Percentiles rank a stretch among this genome's conserved stretches.
phyloP scores from a whole-genome alignment of 2,888 invertebrate species.

The Petrolisthes cinctipes region DNA sequence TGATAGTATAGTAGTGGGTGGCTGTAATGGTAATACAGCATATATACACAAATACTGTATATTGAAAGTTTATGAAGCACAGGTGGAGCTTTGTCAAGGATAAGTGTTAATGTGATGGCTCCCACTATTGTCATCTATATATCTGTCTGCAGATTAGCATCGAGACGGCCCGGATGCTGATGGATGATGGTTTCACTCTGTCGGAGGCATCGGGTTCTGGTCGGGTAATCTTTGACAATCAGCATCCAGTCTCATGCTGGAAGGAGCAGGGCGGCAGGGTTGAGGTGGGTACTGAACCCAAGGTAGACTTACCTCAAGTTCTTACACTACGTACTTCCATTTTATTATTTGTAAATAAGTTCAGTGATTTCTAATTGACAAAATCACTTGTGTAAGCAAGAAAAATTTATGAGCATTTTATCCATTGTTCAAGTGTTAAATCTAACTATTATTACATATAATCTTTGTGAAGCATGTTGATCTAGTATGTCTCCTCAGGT shows the following conservation, averaged over 20 bases:
- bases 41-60: not conserved
- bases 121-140: not conserved
- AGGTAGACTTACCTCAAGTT: too few relatives aligned
- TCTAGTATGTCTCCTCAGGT: slow-evolving; percentile 72
- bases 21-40: not conserved
- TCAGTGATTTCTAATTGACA: not conserved
- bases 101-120: not conserved
- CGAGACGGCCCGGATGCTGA: slow-evolving; percentile 76
- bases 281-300: slow-evolving; percentile 66
- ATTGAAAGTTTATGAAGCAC: not conserved
- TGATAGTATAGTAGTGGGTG: not conserved
- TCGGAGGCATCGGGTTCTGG: slow-evolving; percentile 74
- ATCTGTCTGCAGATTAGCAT: slow-evolving; percentile 71
- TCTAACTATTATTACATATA: too few relatives aligned
- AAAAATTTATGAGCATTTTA: not conserved
- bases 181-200: slow-evolving; percentile 87
- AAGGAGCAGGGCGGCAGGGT: slow-evolving; percentile 74
- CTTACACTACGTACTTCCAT: not conserved
- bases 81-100: not conserved
- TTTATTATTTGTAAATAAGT: not conserved
- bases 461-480: too few relatives aligned
- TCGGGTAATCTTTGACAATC: slow-evolving; percentile 78
- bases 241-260: slow-evolving; percentile 87
- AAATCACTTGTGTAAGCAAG: not conserved
- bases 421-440: too few relatives aligned